These are phyloP conservation scores for Pogona vitticeps DNA, from an alignment of 2,113 vertebrate genomes.

Conservation along the genomic window DNA sequence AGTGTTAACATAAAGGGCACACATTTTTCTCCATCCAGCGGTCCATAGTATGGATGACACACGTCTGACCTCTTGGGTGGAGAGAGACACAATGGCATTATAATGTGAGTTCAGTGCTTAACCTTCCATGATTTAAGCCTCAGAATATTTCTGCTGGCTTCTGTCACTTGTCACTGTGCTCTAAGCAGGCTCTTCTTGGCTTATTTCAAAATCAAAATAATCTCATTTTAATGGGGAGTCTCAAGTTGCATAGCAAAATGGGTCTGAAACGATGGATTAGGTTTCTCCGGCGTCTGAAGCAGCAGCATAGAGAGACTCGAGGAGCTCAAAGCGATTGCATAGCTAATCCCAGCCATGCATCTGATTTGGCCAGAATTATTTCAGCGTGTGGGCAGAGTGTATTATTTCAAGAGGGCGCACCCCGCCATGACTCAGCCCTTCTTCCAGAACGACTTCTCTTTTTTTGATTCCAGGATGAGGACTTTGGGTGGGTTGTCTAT, in stretches of 20 bases:
- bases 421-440: slow-evolving; percentile 69
- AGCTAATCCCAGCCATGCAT: slow-evolving; percentile 27
- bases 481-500: slow-evolving; percentile 54
- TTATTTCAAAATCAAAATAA: slow-evolving; percentile 31
- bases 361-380: slow-evolving; percentile 36
- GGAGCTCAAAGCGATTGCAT: slow-evolving; percentile 31
- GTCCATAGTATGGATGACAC: slow-evolving; percentile 10
- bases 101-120: neutral
- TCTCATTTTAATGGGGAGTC: slow-evolving; percentile 36
- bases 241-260: slow-evolving; percentile 26
- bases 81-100: neutral
- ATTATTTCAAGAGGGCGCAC: slow-evolving; percentile 62
- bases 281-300: slow-evolving; percentile 30
- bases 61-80: slow-evolving; percentile 10
- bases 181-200: neutral
- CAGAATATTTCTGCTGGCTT: slow-evolving; percentile 11
- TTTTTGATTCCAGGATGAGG: slow-evolving; percentile 43
- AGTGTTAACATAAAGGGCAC: neutral
- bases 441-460: slow-evolving; percentile 45
- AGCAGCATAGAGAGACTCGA: neutral
- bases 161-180: slow-evolving; percentile 8
- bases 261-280: slow-evolving; percentile 19
- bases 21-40: neutral
- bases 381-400: slow-evolving; percentile 55
- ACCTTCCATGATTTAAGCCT: slow-evolving; percentile 5